Conservation (phyloP, 2,797 vertebrate genomes). For the Chelidonichthys spinosus region DNA sequence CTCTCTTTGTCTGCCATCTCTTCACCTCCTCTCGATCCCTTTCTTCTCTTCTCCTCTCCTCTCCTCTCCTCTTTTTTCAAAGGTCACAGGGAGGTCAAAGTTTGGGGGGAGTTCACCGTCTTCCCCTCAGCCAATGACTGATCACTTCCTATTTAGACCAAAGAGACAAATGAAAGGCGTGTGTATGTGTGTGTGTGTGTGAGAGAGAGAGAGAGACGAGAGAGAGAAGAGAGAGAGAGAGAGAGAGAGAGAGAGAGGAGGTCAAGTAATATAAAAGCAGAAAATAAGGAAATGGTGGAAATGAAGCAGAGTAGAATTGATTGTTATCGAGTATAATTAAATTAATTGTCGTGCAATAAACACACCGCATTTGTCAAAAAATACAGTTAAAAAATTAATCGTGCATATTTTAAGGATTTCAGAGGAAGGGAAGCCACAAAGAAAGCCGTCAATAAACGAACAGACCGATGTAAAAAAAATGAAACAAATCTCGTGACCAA, state of each 20-base stretch:
- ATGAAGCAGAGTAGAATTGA: not conserved
- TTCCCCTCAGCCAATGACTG: conserved; percentile 65
- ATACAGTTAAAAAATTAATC: not conserved
- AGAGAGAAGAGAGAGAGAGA: not conserved
- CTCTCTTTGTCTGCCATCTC: conserved; percentile 3
- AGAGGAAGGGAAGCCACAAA: not conserved
- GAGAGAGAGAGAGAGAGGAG: not conserved
- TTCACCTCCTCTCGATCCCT: conserved; percentile 10
- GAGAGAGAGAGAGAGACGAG: not conserved
- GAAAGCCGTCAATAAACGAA: not conserved
- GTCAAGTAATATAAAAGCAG: not conserved
- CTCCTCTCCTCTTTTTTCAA: conserved; percentile 19
- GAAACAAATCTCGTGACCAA: not conserved
- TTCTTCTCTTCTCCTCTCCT: conserved; percentile 21
- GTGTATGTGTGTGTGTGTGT: conserved; percentile 23
- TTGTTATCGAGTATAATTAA: not conserved
- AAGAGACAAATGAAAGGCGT: conserved; percentile 47
- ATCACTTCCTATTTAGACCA: conserved; percentile 77
- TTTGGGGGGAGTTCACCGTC: conserved; percentile 67
- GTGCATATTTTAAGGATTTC: not conserved
- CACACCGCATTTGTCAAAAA: not conserved
- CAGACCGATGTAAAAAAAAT: not conserved
- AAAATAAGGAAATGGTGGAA: conserved; percentile 20
- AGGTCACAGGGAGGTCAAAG: conserved; percentile 64
- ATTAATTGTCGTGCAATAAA: not conserved